These are phyloP conservation scores for Cirrhinus mrigala DNA, from an alignment of 2,797 vertebrate genomes.

Conservation along the genomic window DNA sequence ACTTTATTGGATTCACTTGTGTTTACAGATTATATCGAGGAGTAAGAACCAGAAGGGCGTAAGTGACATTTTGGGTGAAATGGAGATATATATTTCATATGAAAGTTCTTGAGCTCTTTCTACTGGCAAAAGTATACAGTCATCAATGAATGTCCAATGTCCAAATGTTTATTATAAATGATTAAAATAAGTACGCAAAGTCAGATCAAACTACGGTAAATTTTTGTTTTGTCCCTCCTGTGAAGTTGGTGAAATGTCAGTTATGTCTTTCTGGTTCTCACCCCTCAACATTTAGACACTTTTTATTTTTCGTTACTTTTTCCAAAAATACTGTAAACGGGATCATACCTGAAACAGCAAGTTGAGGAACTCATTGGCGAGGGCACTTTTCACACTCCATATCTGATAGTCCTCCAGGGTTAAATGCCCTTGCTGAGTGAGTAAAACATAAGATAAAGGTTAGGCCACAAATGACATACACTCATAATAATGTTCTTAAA, in stretches of 20 bases:
- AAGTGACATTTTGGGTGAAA: too few species aligned
- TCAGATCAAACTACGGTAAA: too few species aligned
- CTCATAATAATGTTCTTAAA: neutral
- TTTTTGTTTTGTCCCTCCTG: too few species aligned
- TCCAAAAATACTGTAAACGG: neutral
- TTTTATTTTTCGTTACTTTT: neutral
- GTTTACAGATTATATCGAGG: neutral
- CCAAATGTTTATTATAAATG: too few species aligned
- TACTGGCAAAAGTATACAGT: too few species aligned
- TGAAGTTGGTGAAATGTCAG: too few species aligned
- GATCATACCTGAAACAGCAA: conserved; percentile 95
- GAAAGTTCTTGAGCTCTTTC: too few species aligned
- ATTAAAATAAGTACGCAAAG: too few species aligned
- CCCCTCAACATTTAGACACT: neutral
- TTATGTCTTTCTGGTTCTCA: too few species aligned
- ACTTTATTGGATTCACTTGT: neutral
- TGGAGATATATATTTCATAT: too few species aligned
- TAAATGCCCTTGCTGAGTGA: conserved; percentile 89
- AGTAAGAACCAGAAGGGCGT: too few species aligned
- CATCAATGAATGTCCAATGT: too few species aligned
- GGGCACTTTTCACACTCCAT: conserved; percentile 97
- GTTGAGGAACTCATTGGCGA: conserved; percentile 98
- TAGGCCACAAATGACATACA: conserved; percentile 4
- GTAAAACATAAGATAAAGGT: conserved; percentile 32
- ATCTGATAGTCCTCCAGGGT: conserved; percentile 99